Evolutionary conservation across 1,140 invertebrate genomes (phyloP).

Genomic region (Cecropterus lyciades): DNA sequence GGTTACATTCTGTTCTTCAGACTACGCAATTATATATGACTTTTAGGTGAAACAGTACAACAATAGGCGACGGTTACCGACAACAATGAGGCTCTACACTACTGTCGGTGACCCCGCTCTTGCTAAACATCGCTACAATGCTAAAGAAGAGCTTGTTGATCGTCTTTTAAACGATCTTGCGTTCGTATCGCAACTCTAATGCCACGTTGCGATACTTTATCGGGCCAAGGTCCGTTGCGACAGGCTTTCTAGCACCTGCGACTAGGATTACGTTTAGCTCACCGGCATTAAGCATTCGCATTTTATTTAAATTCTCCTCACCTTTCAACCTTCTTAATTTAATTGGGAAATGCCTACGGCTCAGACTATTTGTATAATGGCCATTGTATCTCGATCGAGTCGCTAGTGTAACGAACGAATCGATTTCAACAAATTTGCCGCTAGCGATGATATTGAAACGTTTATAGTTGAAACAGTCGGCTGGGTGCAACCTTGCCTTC

Average conservation of each 20-base stretch:
- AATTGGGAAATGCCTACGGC: slow-evolving; percentile 49
- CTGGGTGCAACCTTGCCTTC: slow-evolving; percentile 71
- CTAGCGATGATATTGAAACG: slow-evolving; percentile 63
- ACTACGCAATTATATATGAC: slow-evolving; percentile 71
- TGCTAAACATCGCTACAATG: slow-evolving; percentile 66
- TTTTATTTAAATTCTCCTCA: slow-evolving; percentile 75
- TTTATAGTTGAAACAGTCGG: slow-evolving; percentile 66
- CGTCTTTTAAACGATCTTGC: slow-evolving; percentile 80
- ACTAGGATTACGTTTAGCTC: slow-evolving; percentile 56
- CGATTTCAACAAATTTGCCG: slow-evolving; percentile 45
- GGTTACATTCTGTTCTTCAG: slow-evolving; percentile 29
- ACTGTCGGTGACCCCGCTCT: slow-evolving; percentile 59
- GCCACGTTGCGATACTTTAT: slow-evolving; percentile 69
- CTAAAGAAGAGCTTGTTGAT: slow-evolving; percentile 69
- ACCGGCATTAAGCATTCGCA: slow-evolving; percentile 45
- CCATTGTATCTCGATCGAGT: slow-evolving; percentile 50
- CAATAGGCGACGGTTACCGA: slow-evolving; percentile 59
- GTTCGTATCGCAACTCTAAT: slow-evolving; percentile 67
- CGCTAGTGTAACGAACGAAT: slow-evolving; percentile 14
- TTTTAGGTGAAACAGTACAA: slow-evolving; percentile 67
- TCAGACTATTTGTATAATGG: slow-evolving; percentile 50
- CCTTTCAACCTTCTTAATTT: slow-evolving; percentile 75
- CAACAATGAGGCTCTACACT: slow-evolving; percentile 63
- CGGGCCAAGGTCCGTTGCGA: slow-evolving; percentile 72
- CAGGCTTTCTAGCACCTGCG: slow-evolving; percentile 77